Percentiles rank a stretch among this genome's conserved stretches.
Evolutionary conservation across 2,113 vertebrate species (phyloP).

Genomic region (Lepisosteus oculatus): DNA sequence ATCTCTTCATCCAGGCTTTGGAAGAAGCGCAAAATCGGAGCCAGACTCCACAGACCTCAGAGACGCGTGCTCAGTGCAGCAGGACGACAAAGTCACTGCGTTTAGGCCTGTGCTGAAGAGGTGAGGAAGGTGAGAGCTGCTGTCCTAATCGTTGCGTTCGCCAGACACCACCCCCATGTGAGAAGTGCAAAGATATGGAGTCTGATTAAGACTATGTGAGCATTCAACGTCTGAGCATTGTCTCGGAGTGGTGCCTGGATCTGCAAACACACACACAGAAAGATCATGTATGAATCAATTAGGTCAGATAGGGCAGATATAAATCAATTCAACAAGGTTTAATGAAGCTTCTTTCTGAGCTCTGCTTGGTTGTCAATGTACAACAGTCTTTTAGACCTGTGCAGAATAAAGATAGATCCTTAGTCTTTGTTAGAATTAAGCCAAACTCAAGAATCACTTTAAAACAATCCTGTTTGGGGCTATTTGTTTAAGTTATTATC

Average conservation of each 20-base stretch:
- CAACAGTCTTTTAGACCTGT: no score
- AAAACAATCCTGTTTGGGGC: no score
- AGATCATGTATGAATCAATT: not conserved
- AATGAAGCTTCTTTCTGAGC: no score
- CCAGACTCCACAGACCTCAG: conserved; percentile 52
- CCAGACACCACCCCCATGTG: not conserved
- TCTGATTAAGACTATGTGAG: no score
- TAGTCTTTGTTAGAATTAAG: no score
- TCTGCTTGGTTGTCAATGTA: no score
- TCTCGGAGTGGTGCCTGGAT: not conserved
- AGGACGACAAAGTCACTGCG: conserved; percentile 72
- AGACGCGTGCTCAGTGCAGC: conserved; percentile 50
- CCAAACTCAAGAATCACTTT: no score
- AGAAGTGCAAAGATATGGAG: no score
- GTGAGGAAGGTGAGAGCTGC: conserved; percentile 74
- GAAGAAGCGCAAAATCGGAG: conserved; percentile 51
- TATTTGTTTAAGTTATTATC: no score
- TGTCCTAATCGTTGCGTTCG: conserved; percentile 2
- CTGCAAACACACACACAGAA: conserved; percentile 2
- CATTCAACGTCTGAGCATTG: not conserved
- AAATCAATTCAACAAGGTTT: no score
- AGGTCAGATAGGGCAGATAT: no score
- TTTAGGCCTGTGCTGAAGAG: conserved; percentile 85
- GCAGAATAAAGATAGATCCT: no score
- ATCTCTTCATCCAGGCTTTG: conserved; percentile 54